Conservation (phyloP, 2,797 vertebrate genomes). For the Sorex maritimensis region DNA sequence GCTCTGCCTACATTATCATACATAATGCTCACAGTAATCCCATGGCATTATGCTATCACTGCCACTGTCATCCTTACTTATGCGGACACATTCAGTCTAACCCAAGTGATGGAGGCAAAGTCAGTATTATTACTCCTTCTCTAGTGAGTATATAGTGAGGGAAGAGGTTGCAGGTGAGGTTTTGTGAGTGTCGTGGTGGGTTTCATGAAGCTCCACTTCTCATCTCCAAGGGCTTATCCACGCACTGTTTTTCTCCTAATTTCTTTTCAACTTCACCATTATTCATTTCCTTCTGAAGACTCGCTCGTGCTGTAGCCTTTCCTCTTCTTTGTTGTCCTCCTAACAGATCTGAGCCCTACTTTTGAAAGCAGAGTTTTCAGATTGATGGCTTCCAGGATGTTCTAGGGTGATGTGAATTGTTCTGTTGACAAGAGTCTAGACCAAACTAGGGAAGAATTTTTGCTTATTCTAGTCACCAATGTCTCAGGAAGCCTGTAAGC, state of each 20-base stretch:
- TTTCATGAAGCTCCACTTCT: neutral
- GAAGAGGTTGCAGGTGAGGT: neutral
- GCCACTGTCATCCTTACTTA: neutral
- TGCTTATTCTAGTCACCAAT: neutral
- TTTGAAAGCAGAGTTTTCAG: conserved; percentile 17
- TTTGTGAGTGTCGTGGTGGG: neutral
- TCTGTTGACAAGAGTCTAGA: neutral
- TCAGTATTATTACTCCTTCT: neutral
- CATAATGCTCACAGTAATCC: neutral
- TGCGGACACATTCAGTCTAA: neutral
- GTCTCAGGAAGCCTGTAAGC: neutral
- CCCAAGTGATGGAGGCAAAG: neutral
- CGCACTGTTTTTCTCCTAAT: too few relatives aligned
- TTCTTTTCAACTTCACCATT: neutral
- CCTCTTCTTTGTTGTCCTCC: neutral
- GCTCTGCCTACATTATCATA: neutral
- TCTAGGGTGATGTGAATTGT: neutral
- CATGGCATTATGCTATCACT: accelerated
- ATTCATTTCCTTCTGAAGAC: neutral
- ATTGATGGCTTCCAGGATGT: neutral
- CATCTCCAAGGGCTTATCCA: neutral
- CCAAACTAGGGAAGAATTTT: neutral
- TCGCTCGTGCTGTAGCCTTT: neutral
- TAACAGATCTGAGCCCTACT: neutral
- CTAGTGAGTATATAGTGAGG: neutral